Conservation (phyloP, 2,888 invertebrate species). For the Apamea epomidion region DNA sequence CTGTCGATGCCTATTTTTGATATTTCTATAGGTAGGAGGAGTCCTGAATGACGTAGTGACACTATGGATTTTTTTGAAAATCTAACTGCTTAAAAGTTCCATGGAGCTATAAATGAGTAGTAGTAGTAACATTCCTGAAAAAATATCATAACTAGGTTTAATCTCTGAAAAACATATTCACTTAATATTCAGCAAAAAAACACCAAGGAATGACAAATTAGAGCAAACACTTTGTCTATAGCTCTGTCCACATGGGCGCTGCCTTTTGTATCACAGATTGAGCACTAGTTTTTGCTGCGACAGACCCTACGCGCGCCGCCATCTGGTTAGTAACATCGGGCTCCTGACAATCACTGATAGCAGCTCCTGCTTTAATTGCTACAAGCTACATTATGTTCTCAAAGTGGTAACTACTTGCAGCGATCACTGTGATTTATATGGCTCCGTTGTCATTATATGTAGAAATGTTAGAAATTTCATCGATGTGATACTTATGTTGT, state of each 20-base stretch:
- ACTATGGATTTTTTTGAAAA: not conserved
- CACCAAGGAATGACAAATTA: slow-evolving; percentile 25
- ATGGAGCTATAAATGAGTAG: not conserved
- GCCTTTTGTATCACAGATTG: slow-evolving; percentile 58
- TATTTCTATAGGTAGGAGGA: slow-evolving; percentile 29
- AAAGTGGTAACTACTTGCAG: slow-evolving; percentile 69
- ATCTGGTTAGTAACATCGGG: slow-evolving; percentile 88
- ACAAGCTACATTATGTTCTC: slow-evolving; percentile 65
- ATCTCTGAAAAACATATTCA: not conserved
- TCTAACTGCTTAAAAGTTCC: not conserved
- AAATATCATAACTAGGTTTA: not conserved
- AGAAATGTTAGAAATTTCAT: slow-evolving; percentile 42
- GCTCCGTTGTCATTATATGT: slow-evolving; percentile 41
- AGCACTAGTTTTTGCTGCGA: slow-evolving; percentile 77
- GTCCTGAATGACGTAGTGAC: not conserved
- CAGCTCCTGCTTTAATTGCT: slow-evolving; percentile 74
- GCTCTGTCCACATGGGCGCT: slow-evolving; percentile 36
- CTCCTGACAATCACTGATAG: slow-evolving; percentile 86
- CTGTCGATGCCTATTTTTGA: slow-evolving; percentile 40
- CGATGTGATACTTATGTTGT: not conserved
- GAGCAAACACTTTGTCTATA: slow-evolving; percentile 16
- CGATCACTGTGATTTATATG: slow-evolving; percentile 70
- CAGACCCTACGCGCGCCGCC: slow-evolving; percentile 85
- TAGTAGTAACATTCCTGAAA: not conserved
- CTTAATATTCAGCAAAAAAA: not conserved